Base-by-base conservation (phyloP, 64 coral and sea anemone species). In the Pocillopora damicornis region DNA sequence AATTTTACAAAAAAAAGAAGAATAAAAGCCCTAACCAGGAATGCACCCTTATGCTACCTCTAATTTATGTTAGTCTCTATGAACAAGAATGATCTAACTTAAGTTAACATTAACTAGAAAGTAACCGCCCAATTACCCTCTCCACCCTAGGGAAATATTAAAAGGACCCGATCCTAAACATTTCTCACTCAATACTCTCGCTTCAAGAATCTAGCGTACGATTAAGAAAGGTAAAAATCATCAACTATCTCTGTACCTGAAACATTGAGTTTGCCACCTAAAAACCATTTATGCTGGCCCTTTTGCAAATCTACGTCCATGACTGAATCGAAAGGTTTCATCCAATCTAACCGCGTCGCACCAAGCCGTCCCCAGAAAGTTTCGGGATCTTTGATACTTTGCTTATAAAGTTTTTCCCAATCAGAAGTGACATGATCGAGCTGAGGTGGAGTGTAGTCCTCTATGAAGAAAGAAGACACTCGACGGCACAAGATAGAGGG, bases 341-440 rank as follows among this genome's bases (percentile, higher is more conserved):
- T 92, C 97, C 97, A 99, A 17, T 93, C 37, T 74, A 99, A 79
- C 1, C 85, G 90, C 8, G 78, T 88, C 2, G 93, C 93, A 0
- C 87, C 97, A 35, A 95, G 88, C 63, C 93, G 90, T 0, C 97
- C 93, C 97, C 97, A 99, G 59, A 99, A 99, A 1, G 82, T 95
- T 15, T 86, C 88, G 1, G 97, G 97, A 74, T 99, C 88, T 59
- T 63, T 23, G 15, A 99, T 88, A 22, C 97, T 99, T 12, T 90
- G 76, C 11, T 79, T 61, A 78, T 99, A 91, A n/a, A 95, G 76
- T 16, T 92, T 80, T 22, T 89, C 78, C 83, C 92, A 89, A 59
- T 99, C 90, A 5, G 76, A 75, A 34, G 97, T 88, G 15, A 95
- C 88, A 88, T 92, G 90, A 20, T 88, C 93, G 5, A 95, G 88